Evolutionary conservation across 2,113 vertebrate genomes (phyloP), one percentile per base, ranked within the genome.

Genomic region (Tachuris rubrigastra): DNA sequence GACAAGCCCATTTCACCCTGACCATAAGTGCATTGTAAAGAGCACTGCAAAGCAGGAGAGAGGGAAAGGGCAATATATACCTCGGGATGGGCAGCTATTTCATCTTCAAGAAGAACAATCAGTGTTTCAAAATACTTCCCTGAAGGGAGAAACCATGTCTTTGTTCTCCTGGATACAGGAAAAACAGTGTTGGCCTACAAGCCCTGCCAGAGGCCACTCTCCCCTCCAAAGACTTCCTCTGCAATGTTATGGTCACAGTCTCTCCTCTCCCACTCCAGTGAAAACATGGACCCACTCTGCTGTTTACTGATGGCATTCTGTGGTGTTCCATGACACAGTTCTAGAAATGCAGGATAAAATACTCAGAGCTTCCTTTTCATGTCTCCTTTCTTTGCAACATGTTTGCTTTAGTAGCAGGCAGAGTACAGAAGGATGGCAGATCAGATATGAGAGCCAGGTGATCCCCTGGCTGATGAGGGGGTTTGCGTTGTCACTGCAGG

Each of bases 391-490:
- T 95, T 93, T 89, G 76, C 89, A 95, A 87, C 39, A 49, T 42
- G 56, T 74, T 95, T 77, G 35, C 86, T 93, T 95, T 71, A 89
- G 63, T 91, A 91, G 73, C 65, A 88, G 80, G 66, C 47, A 74
- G 52, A 84, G 52, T 90, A 95, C 60, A 90, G 94, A 92, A 73
- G 65, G 76, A 50, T 46, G 60, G 90, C 20, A 92, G 85, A 94
- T 95, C 68, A 85, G 52, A 93, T 37, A 71, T 0, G 23, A 74
- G 69, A 95, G 65, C 91, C 77, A 89, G 86, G 91, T 89, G 88
- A 97, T 95, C 72, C 79, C 60, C 39, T 44, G 76, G 89, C 56
- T 91, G 94, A 93, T 84, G 56, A 74, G 82, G 67, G 37, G 49
- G 41, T 55, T 79, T 80, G 67, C 1, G 6, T 27, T 95, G 79